Base-by-base conservation (phyloP, 1,140 invertebrate genomes). In the Anoplophora glabripennis region DNA sequence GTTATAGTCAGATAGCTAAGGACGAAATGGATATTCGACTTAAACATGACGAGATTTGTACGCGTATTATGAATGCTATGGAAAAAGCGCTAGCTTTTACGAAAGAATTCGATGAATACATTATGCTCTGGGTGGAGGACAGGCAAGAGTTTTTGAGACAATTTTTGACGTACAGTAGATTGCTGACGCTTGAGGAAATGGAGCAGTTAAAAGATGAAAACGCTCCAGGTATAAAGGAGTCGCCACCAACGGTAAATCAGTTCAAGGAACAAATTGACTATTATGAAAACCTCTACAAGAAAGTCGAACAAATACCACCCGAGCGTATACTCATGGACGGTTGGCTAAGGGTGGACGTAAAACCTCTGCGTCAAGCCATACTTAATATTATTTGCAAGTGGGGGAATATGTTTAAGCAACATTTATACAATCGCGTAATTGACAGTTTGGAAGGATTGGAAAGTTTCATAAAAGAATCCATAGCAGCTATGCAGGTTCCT, bases 351-450 rank as follows among this genome's bases (percentile, higher is more conserved):
- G 86, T 98, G 9, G 91, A 98, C 76, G 82, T 94, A 10, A 83
- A 85, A 69, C 93, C 93, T 59, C 94, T 97, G 74, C 88, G 92
- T 59, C 92, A 96, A 76, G 88, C 90, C 45, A 82, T 98, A 17
- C 79, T 98, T 36, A 94, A 95, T 73, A 92, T 87, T 15, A 88
- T 94, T 47, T 88, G 93, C 68, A 92, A 92, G 77, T 98, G 95
- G 95, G 92, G 92, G 9, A 89, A 89, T 66, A 92, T 96, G 87
- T 97, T 96, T 75, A 97, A 98, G 76, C 87, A 94, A 71, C 90
- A 97, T 81, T 81, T 98, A 4, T 90, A 95, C 48, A 86, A 93
- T 72, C 88, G 89, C 69, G 93, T 96, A 0, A 93, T 90, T n/a
- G 88, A 80, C 7, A 76, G 75, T 57, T 58, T 81, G 33, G 74